Base-by-base conservation (phyloP, 2,797 vertebrate species). In the Tenualosa thibaudeaui region DNA sequence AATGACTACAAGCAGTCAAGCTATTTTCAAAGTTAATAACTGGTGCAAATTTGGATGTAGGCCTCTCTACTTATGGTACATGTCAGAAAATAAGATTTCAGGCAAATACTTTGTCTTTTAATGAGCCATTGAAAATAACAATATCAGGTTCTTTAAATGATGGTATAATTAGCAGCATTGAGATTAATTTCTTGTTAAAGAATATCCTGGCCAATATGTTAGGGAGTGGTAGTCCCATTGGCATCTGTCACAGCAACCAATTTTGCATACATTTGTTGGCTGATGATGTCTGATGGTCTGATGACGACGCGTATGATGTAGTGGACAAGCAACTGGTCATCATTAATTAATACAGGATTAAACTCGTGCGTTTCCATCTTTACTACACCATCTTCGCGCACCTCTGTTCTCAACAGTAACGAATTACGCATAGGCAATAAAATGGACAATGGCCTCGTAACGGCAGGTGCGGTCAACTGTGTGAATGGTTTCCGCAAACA, bases 371-470 rank as follows among this genome's bases (percentile, higher is more conserved):
- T 46, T 22, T 37, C 62, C 13, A 68, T 68, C 13, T 37, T 22
- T 40, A 46, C 17, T 40, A 46, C 17, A 15, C 53, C 51, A 54
- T 22, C 54, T 56, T 43, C 37, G 7, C 19, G 17, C 71, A 46
- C 12, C 40, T 75, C 37, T 12, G 17, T 78, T 43, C n/a, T 3
- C 22, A 71, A 78, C 13, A 46, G 7, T 78, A 46, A 78, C 40
- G 17, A 78, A 71, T 46, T 46, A 43, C 0, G 15, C 71, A 46
- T 37, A 43, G 15, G 17, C 54, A 22, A 46, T 78, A 8, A 8
- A 46, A 78, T 78, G 37, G 71, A 78, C 71, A 78, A 78, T 78
- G 71, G 12, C 40, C 71, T 19, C 19, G 26, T 37, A 71, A 31
- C 71, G 40, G 71, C 71, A 78, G 71, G 40, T 37, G 37, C 40